A percentile compares a stretch with the other conserved stretches of the same genome.
These are phyloP conservation scores for Alectoris magna DNA, from an alignment of 2,797 vertebrate genomes.

Conservation along the genomic window DNA sequence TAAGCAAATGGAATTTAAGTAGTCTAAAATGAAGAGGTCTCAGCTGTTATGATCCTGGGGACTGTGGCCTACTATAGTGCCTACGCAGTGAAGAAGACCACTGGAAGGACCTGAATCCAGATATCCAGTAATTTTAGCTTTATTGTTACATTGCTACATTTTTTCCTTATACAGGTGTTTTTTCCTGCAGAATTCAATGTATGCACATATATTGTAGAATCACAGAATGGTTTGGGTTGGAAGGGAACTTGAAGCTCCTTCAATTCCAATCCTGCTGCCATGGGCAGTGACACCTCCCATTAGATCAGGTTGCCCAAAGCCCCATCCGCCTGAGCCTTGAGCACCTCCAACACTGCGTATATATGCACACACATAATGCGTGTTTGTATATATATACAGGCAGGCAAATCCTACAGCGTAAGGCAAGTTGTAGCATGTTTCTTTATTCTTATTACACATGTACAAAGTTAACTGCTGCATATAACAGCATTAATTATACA, in stretches of 20 bases:
- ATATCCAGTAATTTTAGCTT: neutral
- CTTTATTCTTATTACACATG: neutral
- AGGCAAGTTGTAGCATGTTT: neutral
- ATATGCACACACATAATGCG: fast-evolving
- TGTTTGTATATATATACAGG: neutral
- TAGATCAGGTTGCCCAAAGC: neutral
- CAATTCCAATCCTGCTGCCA: neutral
- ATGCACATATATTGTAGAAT: neutral
- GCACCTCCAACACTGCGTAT: neutral
- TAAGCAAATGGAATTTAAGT: neutral
- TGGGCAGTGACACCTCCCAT: neutral
- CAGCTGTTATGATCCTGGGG: neutral
- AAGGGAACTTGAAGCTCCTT: neutral
- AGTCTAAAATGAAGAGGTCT: neutral
- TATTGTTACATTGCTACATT: neutral
- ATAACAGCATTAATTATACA: neutral
- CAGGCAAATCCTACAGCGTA: neutral
- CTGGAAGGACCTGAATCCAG: neutral
- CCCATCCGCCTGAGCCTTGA: neutral
- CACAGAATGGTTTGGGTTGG: neutral
- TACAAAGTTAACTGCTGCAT: neutral
- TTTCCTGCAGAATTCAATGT: neutral
- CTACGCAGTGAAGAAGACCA: fast-evolving
- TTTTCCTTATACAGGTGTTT: neutral
- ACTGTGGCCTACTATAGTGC: neutral